Percentiles rank a stretch among this genome's conserved stretches.
Conservation (phyloP, 2,113 vertebrate species). For the Anolis carolinensis region DNA sequence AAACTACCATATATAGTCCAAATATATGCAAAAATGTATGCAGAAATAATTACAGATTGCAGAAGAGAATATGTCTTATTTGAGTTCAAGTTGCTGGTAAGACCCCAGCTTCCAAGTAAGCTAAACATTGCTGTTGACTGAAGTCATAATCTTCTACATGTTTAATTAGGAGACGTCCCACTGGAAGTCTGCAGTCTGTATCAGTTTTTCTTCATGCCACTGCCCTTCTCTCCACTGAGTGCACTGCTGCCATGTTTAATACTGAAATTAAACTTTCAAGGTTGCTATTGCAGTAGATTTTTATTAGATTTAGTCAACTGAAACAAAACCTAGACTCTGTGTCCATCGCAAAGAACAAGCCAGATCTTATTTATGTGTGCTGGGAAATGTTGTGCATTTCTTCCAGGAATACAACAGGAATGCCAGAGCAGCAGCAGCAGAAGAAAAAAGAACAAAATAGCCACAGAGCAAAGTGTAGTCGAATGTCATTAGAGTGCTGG, state of each 20-base stretch:
- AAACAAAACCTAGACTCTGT: constrained; percentile 67
- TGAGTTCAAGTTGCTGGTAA: constrained; percentile 53
- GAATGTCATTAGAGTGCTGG: constrained; percentile 58
- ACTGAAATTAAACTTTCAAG: constrained; percentile 71
- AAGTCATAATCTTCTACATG: constrained; percentile 6
- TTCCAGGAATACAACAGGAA: constrained; percentile 70
- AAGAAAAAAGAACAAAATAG: constrained; percentile 50
- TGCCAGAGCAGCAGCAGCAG: constrained; percentile 51
- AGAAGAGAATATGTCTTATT: constrained; percentile 54
- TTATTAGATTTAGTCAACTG: constrained; percentile 73
- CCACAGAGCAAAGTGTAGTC: constrained; percentile 57
- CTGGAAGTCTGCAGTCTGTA: constrained; percentile 7
- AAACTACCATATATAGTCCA: background rate
- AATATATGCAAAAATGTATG: constrained; percentile 51
- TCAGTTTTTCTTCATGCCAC: constrained; percentile 64
- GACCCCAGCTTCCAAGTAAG: constrained; percentile 57
- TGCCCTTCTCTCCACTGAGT: constrained; percentile 66
- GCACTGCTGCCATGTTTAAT: constrained; percentile 73
- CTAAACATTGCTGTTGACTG: constrained; percentile 55
- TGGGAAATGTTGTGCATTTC: constrained; percentile 71
- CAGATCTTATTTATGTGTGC: constrained; percentile 73
- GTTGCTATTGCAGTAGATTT: constrained; percentile 69
- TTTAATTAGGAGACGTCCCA: background rate
- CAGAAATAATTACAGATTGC: constrained; percentile 51
- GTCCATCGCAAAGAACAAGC: constrained; percentile 57